These are phyloP conservation scores for Lepidurus arcticus DNA, from an alignment of 1,140 invertebrate species.

Conservation along the genomic window DNA sequence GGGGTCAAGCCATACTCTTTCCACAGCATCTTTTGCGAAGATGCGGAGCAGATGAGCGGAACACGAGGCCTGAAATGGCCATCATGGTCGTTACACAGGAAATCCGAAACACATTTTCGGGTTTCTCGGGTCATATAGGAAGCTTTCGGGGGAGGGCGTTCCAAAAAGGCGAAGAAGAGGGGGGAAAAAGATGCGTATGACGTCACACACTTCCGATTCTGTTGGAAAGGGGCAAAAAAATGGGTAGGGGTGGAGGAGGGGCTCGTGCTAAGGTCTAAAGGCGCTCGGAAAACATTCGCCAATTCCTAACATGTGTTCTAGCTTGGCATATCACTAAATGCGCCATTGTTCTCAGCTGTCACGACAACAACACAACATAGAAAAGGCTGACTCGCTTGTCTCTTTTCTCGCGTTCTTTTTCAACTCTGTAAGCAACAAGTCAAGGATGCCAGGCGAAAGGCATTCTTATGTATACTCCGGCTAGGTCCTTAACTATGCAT, in stretches of 20 bases:
- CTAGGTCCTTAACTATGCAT: background rate
- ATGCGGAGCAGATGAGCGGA: slow-evolving; percentile 16
- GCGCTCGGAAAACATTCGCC: background rate
- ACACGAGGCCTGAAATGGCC: slow-evolving; percentile 20
- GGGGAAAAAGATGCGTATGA: background rate
- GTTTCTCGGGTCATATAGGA: background rate
- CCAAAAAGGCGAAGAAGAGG: background rate
- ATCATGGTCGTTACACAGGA: slow-evolving; percentile 17
- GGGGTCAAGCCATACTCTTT: background rate
- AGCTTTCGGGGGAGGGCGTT: no score
- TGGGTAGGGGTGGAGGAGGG: no score
- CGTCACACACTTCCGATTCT: background rate
- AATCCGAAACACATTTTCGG: slow-evolving; percentile 21
- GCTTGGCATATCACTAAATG: background rate
- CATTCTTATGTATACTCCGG: no score
- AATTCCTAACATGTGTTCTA: background rate
- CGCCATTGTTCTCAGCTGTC: background rate
- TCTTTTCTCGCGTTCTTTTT: no score
- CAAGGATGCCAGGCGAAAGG: no score
- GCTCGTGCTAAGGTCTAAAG: background rate
- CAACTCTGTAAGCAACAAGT: no score
- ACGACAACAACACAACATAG: background rate
- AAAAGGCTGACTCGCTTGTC: background rate
- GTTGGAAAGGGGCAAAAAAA: background rate
- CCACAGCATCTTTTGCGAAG: background rate